A percentile compares a stretch with the other conserved stretches of the same genome.
These are phyloP conservation scores for Bombus sibiricus DNA, from an alignment of 1,140 invertebrate genomes.

Conservation along the genomic window DNA sequence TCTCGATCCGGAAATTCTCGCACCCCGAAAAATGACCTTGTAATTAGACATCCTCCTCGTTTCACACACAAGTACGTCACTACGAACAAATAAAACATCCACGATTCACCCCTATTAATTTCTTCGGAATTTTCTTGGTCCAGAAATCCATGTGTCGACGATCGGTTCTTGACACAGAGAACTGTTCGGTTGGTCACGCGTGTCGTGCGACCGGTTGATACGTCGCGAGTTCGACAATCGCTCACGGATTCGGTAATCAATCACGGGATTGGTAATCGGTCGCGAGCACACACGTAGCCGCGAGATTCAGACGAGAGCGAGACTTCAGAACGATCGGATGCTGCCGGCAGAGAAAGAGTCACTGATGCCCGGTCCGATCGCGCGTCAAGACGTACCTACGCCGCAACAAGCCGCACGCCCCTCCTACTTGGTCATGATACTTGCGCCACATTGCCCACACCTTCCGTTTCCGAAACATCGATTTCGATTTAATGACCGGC, in stretches of 20 bases:
- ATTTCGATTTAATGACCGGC: slow-evolving; percentile 1
- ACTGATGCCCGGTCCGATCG: slow-evolving; percentile 76
- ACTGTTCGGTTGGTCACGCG: background rate
- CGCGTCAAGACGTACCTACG: slow-evolving; percentile 72
- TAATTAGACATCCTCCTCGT: background rate
- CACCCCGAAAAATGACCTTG: background rate
- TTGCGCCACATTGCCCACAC: slow-evolving; percentile 53
- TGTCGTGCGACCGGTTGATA: slow-evolving; percentile 12
- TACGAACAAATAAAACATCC: background rate
- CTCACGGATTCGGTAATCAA: no score
- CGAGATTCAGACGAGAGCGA: slow-evolving; percentile 20
- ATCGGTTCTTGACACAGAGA: background rate
- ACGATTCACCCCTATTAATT: background rate
- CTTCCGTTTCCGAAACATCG: slow-evolving; percentile 54
- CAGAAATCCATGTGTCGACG: background rate
- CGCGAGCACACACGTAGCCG: background rate
- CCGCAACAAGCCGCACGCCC: slow-evolving; percentile 54
- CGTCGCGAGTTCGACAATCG: background rate
- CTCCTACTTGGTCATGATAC: slow-evolving; percentile 53
- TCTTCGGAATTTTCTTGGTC: no score
- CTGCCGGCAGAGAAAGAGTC: slow-evolving; percentile 77
- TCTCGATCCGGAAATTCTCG: background rate
- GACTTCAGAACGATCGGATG: slow-evolving; percentile 70
- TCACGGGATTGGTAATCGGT: background rate
- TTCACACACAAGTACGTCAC: background rate